Conservation (phyloP, 2,888 invertebrate species). For the Belgica antarctica region DNA sequence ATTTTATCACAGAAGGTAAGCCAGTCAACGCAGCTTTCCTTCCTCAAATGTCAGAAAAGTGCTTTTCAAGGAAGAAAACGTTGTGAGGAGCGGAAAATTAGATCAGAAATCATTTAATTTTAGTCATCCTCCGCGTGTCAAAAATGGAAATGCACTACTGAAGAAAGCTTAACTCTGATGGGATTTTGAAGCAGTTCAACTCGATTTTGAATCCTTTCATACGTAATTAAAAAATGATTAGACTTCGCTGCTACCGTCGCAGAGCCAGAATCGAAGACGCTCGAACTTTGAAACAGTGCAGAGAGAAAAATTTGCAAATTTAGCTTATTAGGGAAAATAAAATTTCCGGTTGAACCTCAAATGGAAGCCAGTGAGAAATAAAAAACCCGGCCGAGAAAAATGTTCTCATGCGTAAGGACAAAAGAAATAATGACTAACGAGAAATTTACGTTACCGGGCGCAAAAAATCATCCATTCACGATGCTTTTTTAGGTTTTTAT, state of each 20-base stretch:
- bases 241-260: background rate
- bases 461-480: background rate
- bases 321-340: conserved; percentile 6
- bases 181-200: background rate
- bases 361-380: background rate
- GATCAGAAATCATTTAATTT: conserved; percentile 11
- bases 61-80: background rate
- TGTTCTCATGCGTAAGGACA: background rate
- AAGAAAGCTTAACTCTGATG: background rate
- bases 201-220: background rate
- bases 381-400: background rate
- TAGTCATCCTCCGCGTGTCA: background rate
- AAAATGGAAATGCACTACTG: no score
- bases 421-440: conserved; percentile 19
- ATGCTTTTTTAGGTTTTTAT: background rate
- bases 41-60: no score
- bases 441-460: no score
- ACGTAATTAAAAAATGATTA: conserved; percentile 14
- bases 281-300: background rate
- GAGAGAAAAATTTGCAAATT: conserved; percentile 12
- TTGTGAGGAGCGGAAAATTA: background rate
- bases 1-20: conserved; percentile 44
- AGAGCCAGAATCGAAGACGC: background rate
- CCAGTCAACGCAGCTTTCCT: background rate
- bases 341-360: background rate